Base-by-base conservation (phyloP, 2,888 invertebrate genomes). In the Mellilla xanthometata region DNA sequence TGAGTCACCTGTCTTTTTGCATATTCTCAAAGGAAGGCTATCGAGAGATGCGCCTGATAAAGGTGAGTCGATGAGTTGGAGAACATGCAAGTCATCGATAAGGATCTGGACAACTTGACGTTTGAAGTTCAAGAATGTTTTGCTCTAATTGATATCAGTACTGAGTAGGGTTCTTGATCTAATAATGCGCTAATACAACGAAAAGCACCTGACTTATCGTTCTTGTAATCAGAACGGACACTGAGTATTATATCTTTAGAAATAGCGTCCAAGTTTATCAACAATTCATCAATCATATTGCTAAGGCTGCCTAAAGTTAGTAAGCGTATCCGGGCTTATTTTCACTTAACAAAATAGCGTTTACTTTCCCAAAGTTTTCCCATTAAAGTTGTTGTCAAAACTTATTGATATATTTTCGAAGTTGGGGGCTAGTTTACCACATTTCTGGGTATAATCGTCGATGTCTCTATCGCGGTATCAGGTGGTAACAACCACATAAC, bases 1-100 rank as follows among this genome's bases (percentile, higher is more conserved):
- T 74, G 75, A 72, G 54, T 76, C 76, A 78, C 70, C 63, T 51
- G 63, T 64, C 68, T 72, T 77, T 80, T 78, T 75, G 75, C 77
- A 72, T 73, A 62, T 33, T 46, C 56, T 45, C 63, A 53, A 60
- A 62, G 58, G 54, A 63, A 60, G 59, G 45, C 46, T 54, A 63
- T 67, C 54, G 59, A 63, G 65, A 57, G 44, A 44, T 28, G 32
- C 11, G 26, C 2, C 27, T 30, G 56, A 55, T 60, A 58, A 53
- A 64, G 62, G 60, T 60, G 52, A 47, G 57, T 56, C 58, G 65
- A 67, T 66, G 68, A 62, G 54, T 34, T 19, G 29, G 19, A n/a
- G 11, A 41, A 53, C 51, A 57, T 43, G 65, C 60, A 58, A 65
- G 62, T 68, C 65, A 61, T 22, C 39, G 66, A 67, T 72, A 62